Conservation (phyloP, 2,888 invertebrate species). For the Scaptomyza polygonia region DNA sequence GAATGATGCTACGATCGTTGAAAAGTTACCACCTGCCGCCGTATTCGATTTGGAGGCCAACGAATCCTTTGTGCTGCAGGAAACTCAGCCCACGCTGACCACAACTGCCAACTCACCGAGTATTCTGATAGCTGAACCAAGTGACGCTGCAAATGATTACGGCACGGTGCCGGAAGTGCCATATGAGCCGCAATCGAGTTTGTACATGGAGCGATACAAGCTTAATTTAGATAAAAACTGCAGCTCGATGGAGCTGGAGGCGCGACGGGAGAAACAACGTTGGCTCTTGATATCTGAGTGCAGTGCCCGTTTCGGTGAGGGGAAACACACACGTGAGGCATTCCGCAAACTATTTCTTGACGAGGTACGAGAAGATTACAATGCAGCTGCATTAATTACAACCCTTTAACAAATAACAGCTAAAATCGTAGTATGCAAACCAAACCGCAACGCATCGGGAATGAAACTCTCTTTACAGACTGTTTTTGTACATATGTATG, state of each 20-base stretch:
- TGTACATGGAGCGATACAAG: conserved; percentile 82
- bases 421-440: not conserved
- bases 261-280: conserved; percentile 83
- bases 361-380: conserved; percentile 76
- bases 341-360: conserved; percentile 83
- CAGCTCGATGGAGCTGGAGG: conserved; percentile 84
- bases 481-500: not conserved
- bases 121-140: conserved; percentile 55
- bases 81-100: conserved; percentile 13
- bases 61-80: conserved; percentile 23
- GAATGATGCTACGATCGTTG: conserved; percentile 20
- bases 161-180: conserved; percentile 72
- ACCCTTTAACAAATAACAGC: not conserved
- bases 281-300: conserved; percentile 85
- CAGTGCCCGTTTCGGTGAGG: conserved; percentile 83
- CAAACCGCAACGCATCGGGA: conserved; percentile 18
- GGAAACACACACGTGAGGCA: conserved; percentile 84
- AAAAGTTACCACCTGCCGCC: conserved; percentile 42
- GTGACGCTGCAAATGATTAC: conserved; percentile 25
- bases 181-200: conserved; percentile 74
- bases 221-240: conserved; percentile 84
- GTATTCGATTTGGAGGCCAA: conserved; percentile 51
- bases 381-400: conserved; percentile 44
- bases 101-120: conserved; percentile 47
- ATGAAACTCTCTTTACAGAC: conserved; percentile 2